phyloP scores from a whole-genome alignment of 2,888 invertebrate species.

The Troides oblongomaculatus region DNA sequence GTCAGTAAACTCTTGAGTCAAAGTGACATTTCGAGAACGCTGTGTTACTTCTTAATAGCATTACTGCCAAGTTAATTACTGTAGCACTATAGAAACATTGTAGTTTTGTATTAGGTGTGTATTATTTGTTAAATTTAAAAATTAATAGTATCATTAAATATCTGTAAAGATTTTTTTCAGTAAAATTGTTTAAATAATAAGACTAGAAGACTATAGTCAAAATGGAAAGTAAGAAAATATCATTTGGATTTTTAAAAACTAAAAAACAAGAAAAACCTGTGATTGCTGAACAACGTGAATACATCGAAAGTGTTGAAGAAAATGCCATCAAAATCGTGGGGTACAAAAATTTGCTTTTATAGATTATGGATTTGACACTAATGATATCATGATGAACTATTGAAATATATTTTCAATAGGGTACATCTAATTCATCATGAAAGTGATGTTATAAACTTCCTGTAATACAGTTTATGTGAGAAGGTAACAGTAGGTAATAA shows the following conservation, averaged over 20 bases:
- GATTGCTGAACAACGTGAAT: slow-evolving; percentile 81
- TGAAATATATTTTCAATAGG: too few species aligned
- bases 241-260: slow-evolving; percentile 88
- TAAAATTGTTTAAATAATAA: neutral
- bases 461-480: neutral
- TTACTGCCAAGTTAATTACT: too few species aligned
- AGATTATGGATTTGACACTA: too few species aligned
- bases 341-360: slow-evolving; percentile 57
- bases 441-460: neutral
- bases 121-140: neutral
- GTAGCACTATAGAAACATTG: too few species aligned
- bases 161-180: neutral
- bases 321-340: slow-evolving; percentile 87
- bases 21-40: too few species aligned
- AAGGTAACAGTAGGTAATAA: neutral
- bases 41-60: too few species aligned
- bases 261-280: slow-evolving; percentile 63
- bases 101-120: neutral
- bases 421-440: neutral
- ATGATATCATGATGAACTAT: too few species aligned
- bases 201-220: slow-evolving; percentile 30
- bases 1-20: too few species aligned
- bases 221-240: slow-evolving; percentile 87
- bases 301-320: slow-evolving; percentile 88
- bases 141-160: neutral